Percentiles rank a stretch among this genome's conserved stretches.
Evolutionary conservation across 2,888 invertebrate species (phyloP).

Genomic region (Ochlodes sylvanus): DNA sequence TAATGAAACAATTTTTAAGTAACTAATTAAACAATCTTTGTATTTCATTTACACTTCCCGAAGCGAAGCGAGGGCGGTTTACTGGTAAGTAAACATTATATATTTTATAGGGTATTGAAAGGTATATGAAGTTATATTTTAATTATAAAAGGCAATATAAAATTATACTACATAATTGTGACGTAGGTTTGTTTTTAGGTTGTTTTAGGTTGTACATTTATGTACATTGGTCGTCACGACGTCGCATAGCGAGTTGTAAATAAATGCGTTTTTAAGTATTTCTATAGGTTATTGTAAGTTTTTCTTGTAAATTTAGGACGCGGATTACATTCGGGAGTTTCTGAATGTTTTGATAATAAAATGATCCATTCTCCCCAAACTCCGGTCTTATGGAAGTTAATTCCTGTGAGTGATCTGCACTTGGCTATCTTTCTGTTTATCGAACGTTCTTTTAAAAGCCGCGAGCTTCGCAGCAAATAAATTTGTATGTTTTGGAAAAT

Average conservation of each 20-base stretch:
- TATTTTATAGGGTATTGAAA: too few relatives aligned
- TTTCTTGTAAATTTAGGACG: constrained; percentile 56
- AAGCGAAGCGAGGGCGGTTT: too few relatives aligned
- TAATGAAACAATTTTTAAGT: too few relatives aligned
- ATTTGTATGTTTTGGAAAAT: constrained; percentile 25
- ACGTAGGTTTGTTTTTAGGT: too few relatives aligned
- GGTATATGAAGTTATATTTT: too few relatives aligned
- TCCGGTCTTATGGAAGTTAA: constrained; percentile 34
- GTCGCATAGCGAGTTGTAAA: constrained; percentile 50
- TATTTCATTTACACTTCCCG: too few relatives aligned
- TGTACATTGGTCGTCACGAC: constrained; percentile 39
- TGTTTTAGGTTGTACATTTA: too few relatives aligned
- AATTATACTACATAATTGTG: too few relatives aligned
- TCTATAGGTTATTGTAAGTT: constrained; percentile 59
- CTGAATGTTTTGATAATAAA: constrained; percentile 52
- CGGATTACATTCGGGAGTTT: constrained; percentile 55
- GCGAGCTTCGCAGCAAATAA: constrained; percentile 14
- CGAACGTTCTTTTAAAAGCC: constrained; percentile 16
- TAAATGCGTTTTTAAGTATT: constrained; percentile 44
- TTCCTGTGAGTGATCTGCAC: constrained; percentile 15
- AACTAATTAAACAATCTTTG: too few relatives aligned
- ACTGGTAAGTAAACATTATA: too few relatives aligned
- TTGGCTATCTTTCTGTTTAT: constrained; percentile 34
- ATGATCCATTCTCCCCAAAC: constrained; percentile 41
- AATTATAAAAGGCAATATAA: too few relatives aligned